Conservation (phyloP, 2,888 invertebrate genomes). For the Balanococcus diminutus region DNA sequence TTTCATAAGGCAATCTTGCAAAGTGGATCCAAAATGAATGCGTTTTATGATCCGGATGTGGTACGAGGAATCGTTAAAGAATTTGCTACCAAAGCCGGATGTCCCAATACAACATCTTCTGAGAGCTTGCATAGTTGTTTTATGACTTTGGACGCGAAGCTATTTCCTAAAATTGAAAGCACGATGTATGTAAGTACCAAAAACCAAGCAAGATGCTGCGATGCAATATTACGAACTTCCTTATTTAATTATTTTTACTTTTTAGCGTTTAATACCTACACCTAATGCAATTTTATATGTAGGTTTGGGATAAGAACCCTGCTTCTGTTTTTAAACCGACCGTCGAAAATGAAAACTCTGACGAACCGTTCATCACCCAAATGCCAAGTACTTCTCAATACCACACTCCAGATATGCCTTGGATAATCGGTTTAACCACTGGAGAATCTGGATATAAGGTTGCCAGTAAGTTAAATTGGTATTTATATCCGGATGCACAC, state of each 20-base stretch:
- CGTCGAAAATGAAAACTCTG: constrained; percentile 70
- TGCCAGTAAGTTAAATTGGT: constrained; percentile 64
- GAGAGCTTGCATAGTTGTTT: constrained; percentile 41
- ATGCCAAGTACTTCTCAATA: constrained; percentile 63
- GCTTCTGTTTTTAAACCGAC: constrained; percentile 82
- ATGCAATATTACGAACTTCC: not conserved
- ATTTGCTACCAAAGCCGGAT: constrained; percentile 40
- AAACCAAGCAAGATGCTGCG: not conserved
- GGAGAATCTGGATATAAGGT: constrained; percentile 75
- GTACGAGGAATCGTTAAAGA: not conserved
- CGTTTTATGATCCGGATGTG: constrained; percentile 63
- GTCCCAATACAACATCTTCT: not conserved
- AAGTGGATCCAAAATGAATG: constrained; percentile 72
- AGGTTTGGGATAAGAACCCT: constrained; percentile 79
- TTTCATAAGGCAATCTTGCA: constrained; percentile 71
- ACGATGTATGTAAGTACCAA: not conserved
- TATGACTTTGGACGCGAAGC: not conserved
- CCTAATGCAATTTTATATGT: constrained; percentile 56
- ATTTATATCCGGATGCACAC: not conserved
- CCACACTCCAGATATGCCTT: constrained; percentile 65
- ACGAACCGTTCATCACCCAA: constrained; percentile 72
- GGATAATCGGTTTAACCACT: constrained; percentile 75
- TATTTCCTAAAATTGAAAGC: not conserved
- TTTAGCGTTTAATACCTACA: not conserved
- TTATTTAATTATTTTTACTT: not conserved